Conservation (phyloP, 1,140 invertebrate genomes). For the honey bee (Apis mellifera) region DNA sequence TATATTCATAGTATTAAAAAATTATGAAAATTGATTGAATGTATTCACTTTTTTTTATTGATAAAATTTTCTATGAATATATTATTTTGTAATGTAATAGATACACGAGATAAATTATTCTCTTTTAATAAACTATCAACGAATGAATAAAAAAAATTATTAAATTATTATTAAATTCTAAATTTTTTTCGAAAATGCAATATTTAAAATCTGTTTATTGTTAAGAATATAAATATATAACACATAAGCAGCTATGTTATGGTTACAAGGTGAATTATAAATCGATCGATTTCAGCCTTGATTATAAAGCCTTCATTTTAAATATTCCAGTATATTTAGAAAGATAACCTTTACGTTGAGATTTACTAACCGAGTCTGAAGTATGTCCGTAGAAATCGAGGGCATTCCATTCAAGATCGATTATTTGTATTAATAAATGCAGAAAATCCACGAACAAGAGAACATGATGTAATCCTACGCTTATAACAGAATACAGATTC, state of each 20-base stretch:
- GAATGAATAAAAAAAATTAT: no score
- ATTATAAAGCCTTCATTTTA: constrained; percentile 3
- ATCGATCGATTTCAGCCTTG: constrained; percentile 11
- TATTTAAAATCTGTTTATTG: no score
- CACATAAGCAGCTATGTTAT: background rate
- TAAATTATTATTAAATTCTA: no score
- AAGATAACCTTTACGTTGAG: background rate
- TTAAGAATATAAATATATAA: no score
- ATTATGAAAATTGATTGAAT: no score
- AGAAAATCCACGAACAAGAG: background rate
- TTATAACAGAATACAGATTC: background rate
- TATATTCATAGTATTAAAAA: no score
- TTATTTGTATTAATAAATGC: background rate
- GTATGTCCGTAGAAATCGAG: background rate
- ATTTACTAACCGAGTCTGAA: background rate
- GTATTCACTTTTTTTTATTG: no score
- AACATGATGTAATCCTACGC: background rate
- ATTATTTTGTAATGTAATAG: no score
- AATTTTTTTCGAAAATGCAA: no score
- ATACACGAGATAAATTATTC: no score
- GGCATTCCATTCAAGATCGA: background rate
- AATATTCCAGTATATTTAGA: constrained; percentile 4
- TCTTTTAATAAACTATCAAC: no score
- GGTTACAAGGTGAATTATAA: background rate
- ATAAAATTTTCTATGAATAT: no score